phyloP scores from a whole-genome alignment of 2,888 invertebrate species.

The Mechanitis messenoides region DNA sequence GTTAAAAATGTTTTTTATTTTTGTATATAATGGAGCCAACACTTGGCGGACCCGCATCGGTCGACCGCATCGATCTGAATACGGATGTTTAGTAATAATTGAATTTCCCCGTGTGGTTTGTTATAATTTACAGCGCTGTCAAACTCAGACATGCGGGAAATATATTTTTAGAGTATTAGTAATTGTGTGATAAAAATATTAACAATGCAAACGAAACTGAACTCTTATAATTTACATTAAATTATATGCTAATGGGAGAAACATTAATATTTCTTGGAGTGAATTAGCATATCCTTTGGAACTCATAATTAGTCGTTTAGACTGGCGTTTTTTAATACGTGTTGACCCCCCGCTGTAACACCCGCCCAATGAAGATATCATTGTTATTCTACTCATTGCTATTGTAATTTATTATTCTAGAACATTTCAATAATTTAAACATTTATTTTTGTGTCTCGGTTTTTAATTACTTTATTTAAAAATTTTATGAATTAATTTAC shows the following conservation, averaged over 20 bases:
- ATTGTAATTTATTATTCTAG: conserved; percentile 7
- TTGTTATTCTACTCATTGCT: conserved; percentile 8
- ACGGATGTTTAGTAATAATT: conserved; percentile 31
- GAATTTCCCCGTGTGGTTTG: conserved; percentile 33
- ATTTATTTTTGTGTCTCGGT: neutral
- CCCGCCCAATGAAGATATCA: conserved; percentile 18
- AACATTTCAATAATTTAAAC: conserved; percentile 9
- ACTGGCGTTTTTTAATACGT: neutral
- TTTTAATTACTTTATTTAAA: neutral
- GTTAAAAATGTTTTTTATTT: neutral
- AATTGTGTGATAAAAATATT: neutral
- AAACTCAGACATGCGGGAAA: conserved; percentile 5
- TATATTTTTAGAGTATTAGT: neutral
- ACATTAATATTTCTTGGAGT: conserved; percentile 18
- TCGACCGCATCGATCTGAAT: conserved; percentile 56
- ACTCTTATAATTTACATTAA: conserved; percentile 9
- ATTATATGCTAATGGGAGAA: conserved; percentile 13
- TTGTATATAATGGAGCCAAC: conserved; percentile 11
- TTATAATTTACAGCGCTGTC: conserved; percentile 1
- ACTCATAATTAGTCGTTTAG: conserved; percentile 18
- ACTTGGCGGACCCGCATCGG: conserved; percentile 59
- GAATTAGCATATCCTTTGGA: conserved; percentile 22
- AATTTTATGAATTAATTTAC: neutral
- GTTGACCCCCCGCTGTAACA: conserved; percentile 17
- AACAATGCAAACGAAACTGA: neutral